Conservation (phyloP, 2,888 invertebrate genomes). For the Macropis europaea region DNA sequence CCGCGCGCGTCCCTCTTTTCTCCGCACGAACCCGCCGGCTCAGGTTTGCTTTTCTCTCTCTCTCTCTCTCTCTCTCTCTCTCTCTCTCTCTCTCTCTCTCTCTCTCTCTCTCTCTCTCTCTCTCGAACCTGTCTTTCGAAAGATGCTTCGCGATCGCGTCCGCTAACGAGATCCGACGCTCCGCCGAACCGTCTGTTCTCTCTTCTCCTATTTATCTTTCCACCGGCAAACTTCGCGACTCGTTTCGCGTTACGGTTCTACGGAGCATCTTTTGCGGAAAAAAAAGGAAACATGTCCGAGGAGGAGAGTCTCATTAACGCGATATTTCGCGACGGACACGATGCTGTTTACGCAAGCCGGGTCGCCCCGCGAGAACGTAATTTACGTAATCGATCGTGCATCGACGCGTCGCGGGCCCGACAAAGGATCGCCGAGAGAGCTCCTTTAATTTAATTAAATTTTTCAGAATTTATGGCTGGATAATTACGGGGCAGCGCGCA, state of each 20-base stretch:
- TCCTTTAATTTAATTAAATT: conserved; percentile 22
- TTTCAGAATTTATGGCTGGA: conserved; percentile 33
- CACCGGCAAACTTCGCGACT: too few relatives aligned
- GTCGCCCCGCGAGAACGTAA: neutral
- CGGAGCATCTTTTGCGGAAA: too few relatives aligned
- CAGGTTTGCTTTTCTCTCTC: neutral
- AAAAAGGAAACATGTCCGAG: too few relatives aligned
- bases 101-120: neutral
- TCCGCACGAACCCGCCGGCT: neutral
- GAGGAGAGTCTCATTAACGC: too few relatives aligned
- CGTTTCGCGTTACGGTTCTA: too few relatives aligned
- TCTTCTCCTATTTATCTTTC: too few relatives aligned
- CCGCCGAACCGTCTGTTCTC: too few relatives aligned
- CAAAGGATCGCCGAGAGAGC: neutral
- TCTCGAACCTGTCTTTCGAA: neutral
- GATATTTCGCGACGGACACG: conserved; percentile 17
- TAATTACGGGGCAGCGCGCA: conserved; percentile 28
- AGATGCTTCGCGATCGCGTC: too few relatives aligned
- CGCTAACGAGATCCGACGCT: too few relatives aligned
- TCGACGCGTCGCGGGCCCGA: neutral
- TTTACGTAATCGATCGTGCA: conserved; percentile 15
- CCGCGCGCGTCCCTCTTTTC: neutral
- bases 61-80: neutral
- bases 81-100: neutral
- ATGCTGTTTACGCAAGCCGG: conserved; percentile 25